Conservation (phyloP, 2,113 vertebrate species). For the Mellivora capensis region DNA sequence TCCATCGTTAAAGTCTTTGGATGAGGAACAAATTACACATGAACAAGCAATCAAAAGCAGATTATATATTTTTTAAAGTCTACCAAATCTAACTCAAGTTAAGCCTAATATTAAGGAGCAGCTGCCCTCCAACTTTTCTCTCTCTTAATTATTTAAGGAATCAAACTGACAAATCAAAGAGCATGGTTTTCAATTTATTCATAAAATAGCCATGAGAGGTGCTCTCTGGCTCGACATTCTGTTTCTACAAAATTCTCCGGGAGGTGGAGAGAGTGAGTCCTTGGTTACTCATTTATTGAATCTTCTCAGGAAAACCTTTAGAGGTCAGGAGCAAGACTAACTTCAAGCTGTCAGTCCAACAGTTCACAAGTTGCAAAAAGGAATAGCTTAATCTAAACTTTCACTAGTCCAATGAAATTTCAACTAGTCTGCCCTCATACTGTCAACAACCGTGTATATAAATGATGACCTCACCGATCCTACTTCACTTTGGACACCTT, state of each 20-base stretch:
- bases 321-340: not conserved
- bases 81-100: slow-evolving; percentile 18
- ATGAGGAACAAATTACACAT: slow-evolving; percentile 52
- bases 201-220: not conserved
- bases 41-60: slow-evolving; percentile 49
- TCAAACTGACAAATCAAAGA: slow-evolving; percentile 14
- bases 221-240: not conserved
- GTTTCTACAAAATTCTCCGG: not conserved
- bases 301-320: slow-evolving; percentile 26
- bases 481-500: not conserved
- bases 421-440: not conserved
- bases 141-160: slow-evolving; percentile 50
- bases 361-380: slow-evolving; percentile 2
- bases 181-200: slow-evolving; percentile 3
- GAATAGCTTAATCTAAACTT: not conserved
- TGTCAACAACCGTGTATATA: not conserved
- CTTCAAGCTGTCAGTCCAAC: not conserved
- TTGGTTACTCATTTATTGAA: slow-evolving; percentile 14
- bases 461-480: not conserved
- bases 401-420: not conserved
- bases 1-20: slow-evolving; percentile 51
- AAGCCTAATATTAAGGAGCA: slow-evolving; percentile 29
- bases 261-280: not conserved
- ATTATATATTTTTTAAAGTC: slow-evolving; percentile 27
- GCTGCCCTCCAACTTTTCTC: slow-evolving; percentile 10